A percentile compares a stretch with the other conserved stretches of the same genome.
Evolutionary conservation across 2,888 invertebrate species (phyloP).

Genomic region (Lasioglossum figueresi): DNA sequence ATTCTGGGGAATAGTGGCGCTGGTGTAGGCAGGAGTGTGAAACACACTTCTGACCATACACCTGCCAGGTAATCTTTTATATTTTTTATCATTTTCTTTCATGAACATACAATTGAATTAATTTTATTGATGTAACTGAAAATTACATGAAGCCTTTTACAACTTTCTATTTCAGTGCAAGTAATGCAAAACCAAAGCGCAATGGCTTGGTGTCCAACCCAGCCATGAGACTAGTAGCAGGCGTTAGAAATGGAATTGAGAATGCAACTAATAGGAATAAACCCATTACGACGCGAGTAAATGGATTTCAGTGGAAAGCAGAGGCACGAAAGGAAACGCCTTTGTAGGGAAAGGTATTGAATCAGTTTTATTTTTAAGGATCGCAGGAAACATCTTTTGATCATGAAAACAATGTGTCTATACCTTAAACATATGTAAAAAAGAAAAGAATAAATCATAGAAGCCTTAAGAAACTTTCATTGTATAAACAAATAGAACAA

Average conservation of each 20-base stretch:
- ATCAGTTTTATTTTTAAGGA: slow-evolving; percentile 46
- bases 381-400: slow-evolving; percentile 24
- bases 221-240: slow-evolving; percentile 92
- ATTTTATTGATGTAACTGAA: neutral
- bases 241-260: slow-evolving; percentile 90
- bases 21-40: slow-evolving; percentile 81
- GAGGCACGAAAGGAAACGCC: slow-evolving; percentile 91
- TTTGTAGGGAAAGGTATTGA: slow-evolving; percentile 84
- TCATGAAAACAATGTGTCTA: slow-evolving; percentile 15
- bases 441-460: slow-evolving; percentile 30
- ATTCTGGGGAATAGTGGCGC: slow-evolving; percentile 88
- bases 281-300: slow-evolving; percentile 84
- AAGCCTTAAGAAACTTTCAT: slow-evolving; percentile 22
- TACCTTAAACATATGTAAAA: slow-evolving; percentile 27
- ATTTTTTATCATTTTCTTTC: no score
- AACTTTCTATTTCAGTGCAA: slow-evolving; percentile 72
- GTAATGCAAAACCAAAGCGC: slow-evolving; percentile 89
- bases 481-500: slow-evolving; percentile 41
- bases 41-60: slow-evolving; percentile 77
- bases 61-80: slow-evolving; percentile 74
- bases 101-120: neutral
- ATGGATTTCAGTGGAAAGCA: slow-evolving; percentile 91
- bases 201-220: slow-evolving; percentile 95
- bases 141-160: neutral
- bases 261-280: slow-evolving; percentile 85